phyloP scores from a whole-genome alignment of 2,113 vertebrate species.

The Phylloscopus trochiloides region DNA sequence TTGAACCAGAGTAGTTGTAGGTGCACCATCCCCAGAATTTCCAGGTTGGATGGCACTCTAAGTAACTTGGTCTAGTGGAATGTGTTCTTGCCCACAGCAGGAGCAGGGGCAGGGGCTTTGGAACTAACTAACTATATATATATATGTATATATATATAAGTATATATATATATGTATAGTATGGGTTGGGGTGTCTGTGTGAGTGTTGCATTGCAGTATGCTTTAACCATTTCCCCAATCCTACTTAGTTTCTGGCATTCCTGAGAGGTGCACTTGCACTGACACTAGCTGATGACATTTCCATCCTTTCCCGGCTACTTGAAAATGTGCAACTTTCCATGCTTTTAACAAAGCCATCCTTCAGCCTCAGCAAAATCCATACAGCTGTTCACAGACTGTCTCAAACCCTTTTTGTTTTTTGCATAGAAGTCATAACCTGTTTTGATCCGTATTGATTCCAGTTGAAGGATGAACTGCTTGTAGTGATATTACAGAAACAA shows the following conservation, averaged over 20 bases:
- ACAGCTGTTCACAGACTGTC: background rate
- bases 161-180: background rate
- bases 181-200: background rate
- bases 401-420: background rate
- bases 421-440: background rate
- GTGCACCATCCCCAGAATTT: too few species aligned
- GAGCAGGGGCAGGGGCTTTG: too few species aligned
- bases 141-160: background rate
- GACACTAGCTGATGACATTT: background rate
- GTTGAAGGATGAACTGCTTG: conserved; percentile 3
- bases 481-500: background rate
- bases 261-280: background rate
- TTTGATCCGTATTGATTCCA: conserved; percentile 4
- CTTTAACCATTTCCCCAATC: background rate
- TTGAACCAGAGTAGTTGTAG: too few species aligned
- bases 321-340: background rate
- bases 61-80: too few species aligned
- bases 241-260: background rate
- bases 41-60: too few species aligned
- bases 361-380: conserved; percentile 16
- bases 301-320: background rate
- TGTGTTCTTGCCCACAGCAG: too few species aligned
- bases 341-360: background rate
- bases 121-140: too few species aligned
- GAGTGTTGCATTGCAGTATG: background rate